Evolutionary conservation across 2,888 invertebrate species (phyloP).

Genomic region (Pasiphila rectangulata): DNA sequence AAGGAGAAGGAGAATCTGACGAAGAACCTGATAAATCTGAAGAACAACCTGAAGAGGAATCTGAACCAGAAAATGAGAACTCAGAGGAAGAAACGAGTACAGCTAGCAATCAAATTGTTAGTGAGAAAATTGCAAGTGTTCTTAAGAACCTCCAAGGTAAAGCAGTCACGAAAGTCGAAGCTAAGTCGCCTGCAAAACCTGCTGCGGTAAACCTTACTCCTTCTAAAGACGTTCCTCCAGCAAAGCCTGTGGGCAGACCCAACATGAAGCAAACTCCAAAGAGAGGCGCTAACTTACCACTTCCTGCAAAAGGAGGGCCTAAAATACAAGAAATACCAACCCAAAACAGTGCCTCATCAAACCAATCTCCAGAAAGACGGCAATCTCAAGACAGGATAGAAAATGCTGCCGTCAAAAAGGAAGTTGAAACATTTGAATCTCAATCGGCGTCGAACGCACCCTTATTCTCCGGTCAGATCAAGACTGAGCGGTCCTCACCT

Average conservation of each 20-base stretch:
- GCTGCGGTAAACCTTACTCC: slow-evolving; percentile 35
- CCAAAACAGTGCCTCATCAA: slow-evolving; percentile 25
- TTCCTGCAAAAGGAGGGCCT: slow-evolving; percentile 40
- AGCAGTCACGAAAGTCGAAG: slow-evolving; percentile 42
- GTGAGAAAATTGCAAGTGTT: slow-evolving; percentile 22
- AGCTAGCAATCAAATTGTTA: slow-evolving; percentile 25
- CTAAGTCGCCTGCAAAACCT: slow-evolving; percentile 38
- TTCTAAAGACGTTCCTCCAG: slow-evolving; percentile 38
- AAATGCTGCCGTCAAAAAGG: slow-evolving; percentile 65
- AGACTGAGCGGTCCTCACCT: slow-evolving; percentile 65
- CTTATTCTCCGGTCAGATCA: slow-evolving; percentile 60
- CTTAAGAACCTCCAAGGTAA: slow-evolving; percentile 49
- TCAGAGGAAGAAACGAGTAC: slow-evolving; percentile 45
- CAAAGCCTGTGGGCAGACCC: slow-evolving; percentile 51
- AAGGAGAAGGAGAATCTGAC: slow-evolving; percentile 50
- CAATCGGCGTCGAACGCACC: slow-evolving; percentile 44
- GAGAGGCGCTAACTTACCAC: slow-evolving; percentile 52
- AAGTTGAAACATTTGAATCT: slow-evolving; percentile 47
- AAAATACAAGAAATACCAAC: slow-evolving; percentile 35
- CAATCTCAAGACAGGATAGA: slow-evolving; percentile 46
- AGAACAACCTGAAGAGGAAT: slow-evolving; percentile 41
- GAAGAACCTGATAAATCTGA: slow-evolving; percentile 45
- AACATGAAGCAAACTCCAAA: slow-evolving; percentile 71
- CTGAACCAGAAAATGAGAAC: slow-evolving; percentile 39
- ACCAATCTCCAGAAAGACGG: slow-evolving; percentile 41